phyloP scores from a whole-genome alignment of 2,888 invertebrate species.

The Tipula confusa region DNA sequence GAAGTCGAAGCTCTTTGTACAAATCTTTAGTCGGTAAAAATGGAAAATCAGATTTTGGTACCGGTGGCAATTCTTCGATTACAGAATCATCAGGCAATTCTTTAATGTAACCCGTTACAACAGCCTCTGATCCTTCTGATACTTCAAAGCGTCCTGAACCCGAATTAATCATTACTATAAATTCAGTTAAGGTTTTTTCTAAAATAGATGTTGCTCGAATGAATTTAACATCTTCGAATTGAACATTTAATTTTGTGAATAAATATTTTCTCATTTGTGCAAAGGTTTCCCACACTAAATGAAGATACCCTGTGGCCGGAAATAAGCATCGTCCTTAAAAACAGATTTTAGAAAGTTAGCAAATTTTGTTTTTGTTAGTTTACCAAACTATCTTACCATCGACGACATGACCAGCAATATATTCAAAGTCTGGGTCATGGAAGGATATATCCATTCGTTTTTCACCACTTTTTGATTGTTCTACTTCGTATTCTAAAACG shows the following conservation, averaged over 20 bases:
- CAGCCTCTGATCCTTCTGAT: slow-evolving; percentile 62
- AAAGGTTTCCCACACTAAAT: slow-evolving; percentile 74
- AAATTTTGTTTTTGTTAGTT: background rate
- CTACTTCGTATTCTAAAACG: slow-evolving; percentile 63
- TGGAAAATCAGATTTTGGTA: slow-evolving; percentile 37
- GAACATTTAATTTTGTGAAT: background rate
- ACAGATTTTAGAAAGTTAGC: background rate
- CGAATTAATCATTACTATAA: slow-evolving; percentile 57
- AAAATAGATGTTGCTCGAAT: slow-evolving; percentile 77
- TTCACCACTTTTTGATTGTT: slow-evolving; percentile 65
- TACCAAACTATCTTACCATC: slow-evolving; percentile 60
- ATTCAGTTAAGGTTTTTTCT: slow-evolving; percentile 53
- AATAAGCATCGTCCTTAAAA: slow-evolving; percentile 40
- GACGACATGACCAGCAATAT: slow-evolving; percentile 73
- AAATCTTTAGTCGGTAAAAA: slow-evolving; percentile 59
- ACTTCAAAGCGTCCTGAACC: slow-evolving; percentile 61
- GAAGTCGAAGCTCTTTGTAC: slow-evolving; percentile 64
- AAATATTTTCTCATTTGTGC: slow-evolving; percentile 57
- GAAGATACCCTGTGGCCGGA: slow-evolving; percentile 81
- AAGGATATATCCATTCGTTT: slow-evolving; percentile 58
- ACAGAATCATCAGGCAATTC: slow-evolving; percentile 51
- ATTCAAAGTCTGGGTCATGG: slow-evolving; percentile 64
- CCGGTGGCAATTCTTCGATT: slow-evolving; percentile 36
- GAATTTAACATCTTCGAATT: slow-evolving; percentile 80
- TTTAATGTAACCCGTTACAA: slow-evolving; percentile 66